These are phyloP conservation scores for Oncorhynchus tshawytscha DNA, from an alignment of 2,113 vertebrate genomes.

Conservation along the genomic window DNA sequence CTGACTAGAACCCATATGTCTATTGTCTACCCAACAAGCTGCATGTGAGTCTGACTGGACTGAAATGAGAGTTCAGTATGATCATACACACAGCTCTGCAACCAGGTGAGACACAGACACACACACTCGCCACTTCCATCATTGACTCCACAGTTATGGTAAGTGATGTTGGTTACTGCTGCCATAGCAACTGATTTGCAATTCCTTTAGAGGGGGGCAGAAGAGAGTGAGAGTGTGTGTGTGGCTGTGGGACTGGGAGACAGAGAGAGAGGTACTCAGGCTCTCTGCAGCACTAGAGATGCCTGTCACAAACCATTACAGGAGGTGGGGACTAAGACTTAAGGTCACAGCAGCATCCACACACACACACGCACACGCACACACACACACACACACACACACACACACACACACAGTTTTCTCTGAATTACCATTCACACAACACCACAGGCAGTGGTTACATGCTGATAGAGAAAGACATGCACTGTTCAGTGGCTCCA, in stretches of 20 bases:
- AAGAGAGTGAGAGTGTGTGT: not conserved
- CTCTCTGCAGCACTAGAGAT: conserved; percentile 49
- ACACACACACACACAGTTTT: conserved; percentile 11
- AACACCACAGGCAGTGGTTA: not conserved
- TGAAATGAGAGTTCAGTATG: conserved; percentile 24
- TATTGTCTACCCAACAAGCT: too few relatives aligned
- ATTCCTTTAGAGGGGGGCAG: conserved; percentile 41
- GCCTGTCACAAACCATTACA: conserved; percentile 70
- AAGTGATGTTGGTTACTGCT: conserved; percentile 74
- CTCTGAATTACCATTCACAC: conserved; percentile 11
- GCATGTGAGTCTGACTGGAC: not conserved
- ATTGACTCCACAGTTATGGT: conserved; percentile 65
- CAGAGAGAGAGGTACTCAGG: not conserved
- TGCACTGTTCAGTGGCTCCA: not conserved
- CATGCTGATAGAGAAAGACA: not conserved
- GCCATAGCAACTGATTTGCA: conserved; percentile 77
- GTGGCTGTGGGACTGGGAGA: conserved; percentile 7
- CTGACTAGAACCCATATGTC: too few relatives aligned
- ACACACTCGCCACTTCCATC: conserved; percentile 54
- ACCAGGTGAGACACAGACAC: not conserved
- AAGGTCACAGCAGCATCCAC: conserved; percentile 56
- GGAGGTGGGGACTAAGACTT: conserved; percentile 42
- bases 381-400: conserved; percentile 15
- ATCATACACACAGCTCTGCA: not conserved
- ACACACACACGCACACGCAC: conserved; percentile 14